Evolutionary conservation across 2,113 vertebrate genomes (phyloP), one percentile per base, ranked within the genome.

Genomic region (Salminus brasiliensis): DNA sequence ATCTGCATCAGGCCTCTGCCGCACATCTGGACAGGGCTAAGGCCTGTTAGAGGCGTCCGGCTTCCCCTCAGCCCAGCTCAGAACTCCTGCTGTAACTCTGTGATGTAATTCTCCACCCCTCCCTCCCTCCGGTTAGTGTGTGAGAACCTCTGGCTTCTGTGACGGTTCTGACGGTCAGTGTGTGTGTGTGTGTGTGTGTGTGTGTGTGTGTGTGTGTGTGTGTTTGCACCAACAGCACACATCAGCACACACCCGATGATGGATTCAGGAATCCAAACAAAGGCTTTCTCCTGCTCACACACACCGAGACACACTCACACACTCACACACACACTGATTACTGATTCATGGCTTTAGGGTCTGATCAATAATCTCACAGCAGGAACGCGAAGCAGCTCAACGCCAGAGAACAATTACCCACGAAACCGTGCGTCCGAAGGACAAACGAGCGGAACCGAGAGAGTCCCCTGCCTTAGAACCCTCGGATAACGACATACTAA

Each of bases 231-330:
- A 25, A 59, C 55, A 59, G 2, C n/a, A 12, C 55, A 59, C 23
- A 59, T 15, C 18, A 21, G 16, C 47, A 15, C 47, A 49, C 18
- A 49, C 27, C 5, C 55, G 69, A 53, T 63, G 72, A 72, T 43
- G 2, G 69, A 79, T 73, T 79, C 69, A 73, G 69, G 5, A 25
- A 59, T 79, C 69, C 84, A 82, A 23, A 83, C 32, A 84, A 69
- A 79, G 78, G 69, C 62, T 65, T 78, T 62, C 41, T 55, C 67
- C 39, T 47, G 43, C 36, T 63, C 47, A 16, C 68, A 16, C 68
- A 75, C 45, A 76, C 34, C 43, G 21, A 41, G 45, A 66, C 21
- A 23, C 68, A 72, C 32, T 13, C 13, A 71, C 23, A 43, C 53
- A 59, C 32, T 29, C 34, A 45, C 34, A 72, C 39, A 72, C 47